Evolutionary conservation across 2,797 vertebrate species (phyloP), one percentile per base, ranked within the genome.

Genomic region (Gobio occitaniae): DNA sequence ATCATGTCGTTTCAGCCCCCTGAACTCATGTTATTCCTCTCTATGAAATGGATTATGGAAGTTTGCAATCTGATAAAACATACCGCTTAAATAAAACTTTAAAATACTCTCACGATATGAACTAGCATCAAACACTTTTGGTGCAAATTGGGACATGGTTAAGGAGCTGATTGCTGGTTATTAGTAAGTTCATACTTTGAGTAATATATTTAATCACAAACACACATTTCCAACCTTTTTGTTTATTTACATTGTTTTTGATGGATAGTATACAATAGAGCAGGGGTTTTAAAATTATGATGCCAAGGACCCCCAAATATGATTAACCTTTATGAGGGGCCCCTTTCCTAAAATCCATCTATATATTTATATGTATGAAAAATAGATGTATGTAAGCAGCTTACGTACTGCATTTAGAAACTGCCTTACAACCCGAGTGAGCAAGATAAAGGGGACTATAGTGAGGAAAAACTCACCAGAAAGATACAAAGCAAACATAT

Each of bases 1-100:
- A 72, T 87, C 63, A 86, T 81, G 29, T 78, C 21, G 78, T 56
- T 56, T 78, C 32, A 82, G 68, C 32, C 66, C 50, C 38, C 59
- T 54, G 29, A 76, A 48, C 72, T 81, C 38, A 11, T 56, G 41
- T 44, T 54, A 61, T 65, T 59, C 66, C 65, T 50, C 70, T 79
- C 36, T 61, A 54, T 36, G 29, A 75, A 65, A 83, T 65, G 44
- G 25, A 75, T 83, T 65, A 52, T 83, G 70, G 29, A 83, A 65
- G 81, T 50, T 32, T 74, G 56, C n/a, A 25, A 74, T 50, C 54
- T 63, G 29, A 74, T 50, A 63, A 72, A 72, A 72, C 69, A 48
- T 5, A 65, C n/a, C 21, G 25, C 41, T 65, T 65, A 65, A 78
- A 65, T 78, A 65, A 1, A 61, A 56, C 4, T 54, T 3, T 15